Evolutionary conservation across 2,888 invertebrate genomes (phyloP).

Genomic region (Cordilura impudica): DNA sequence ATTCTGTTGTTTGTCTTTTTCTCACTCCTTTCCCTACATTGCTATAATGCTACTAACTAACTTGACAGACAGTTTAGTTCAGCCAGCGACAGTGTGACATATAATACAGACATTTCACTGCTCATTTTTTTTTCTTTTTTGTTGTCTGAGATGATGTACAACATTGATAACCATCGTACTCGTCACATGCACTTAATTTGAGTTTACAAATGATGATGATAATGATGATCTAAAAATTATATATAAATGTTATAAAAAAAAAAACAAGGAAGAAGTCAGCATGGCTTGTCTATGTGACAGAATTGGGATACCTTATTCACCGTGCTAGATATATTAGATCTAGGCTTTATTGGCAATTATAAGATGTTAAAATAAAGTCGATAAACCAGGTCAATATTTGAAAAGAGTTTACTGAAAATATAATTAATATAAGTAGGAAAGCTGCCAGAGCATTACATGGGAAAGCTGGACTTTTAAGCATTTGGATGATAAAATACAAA

Average conservation of each 20-base stretch:
- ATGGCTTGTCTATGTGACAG: too few relatives aligned
- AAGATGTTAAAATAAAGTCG: too few relatives aligned
- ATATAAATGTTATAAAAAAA: neutral
- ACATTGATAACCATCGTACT: neutral
- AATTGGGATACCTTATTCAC: neutral
- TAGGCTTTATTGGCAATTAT: too few relatives aligned
- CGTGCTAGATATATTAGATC: too few relatives aligned
- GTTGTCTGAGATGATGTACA: neutral
- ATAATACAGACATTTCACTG: neutral
- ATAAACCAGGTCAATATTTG: too few relatives aligned
- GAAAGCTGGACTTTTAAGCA: too few relatives aligned
- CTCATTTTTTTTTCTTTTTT: neutral
- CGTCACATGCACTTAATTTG: neutral
- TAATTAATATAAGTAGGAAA: too few relatives aligned
- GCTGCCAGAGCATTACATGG: too few relatives aligned
- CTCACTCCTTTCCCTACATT: too few relatives aligned
- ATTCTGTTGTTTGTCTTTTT: too few relatives aligned
- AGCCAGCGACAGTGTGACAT: neutral
- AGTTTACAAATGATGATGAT: neutral
- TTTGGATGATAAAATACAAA: too few relatives aligned
- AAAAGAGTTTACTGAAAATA: too few relatives aligned
- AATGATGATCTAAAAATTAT: neutral
- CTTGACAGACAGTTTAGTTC: slow-evolving; percentile 21
- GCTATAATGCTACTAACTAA: neutral
- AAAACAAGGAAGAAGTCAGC: neutral